Evolutionary conservation across 35 echinoderm and acorn worm species (phyloP).

Genomic region (Apostichopus japonicus): DNA sequence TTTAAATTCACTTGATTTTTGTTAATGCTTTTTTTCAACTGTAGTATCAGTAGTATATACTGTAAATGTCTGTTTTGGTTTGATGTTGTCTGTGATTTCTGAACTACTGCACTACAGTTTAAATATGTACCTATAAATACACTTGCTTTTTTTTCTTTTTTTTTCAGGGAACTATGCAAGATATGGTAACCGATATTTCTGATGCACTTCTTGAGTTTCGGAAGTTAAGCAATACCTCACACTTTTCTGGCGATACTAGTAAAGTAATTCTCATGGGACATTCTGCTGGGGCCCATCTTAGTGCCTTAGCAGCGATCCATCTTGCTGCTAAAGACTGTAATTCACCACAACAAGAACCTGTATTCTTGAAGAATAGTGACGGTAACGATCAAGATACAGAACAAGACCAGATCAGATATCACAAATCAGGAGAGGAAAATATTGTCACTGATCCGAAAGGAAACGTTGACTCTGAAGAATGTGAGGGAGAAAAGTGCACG

Average conservation of each 20-base stretch:
- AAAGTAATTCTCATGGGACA: constrained; percentile 72
- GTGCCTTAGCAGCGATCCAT: constrained; percentile 53
- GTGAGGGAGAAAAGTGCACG: not conserved
- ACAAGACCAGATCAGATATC: not conserved
- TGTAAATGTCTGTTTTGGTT: not conserved
- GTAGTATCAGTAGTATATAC: not conserved
- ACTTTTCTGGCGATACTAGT: constrained; percentile 2
- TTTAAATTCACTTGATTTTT: too few relatives aligned
- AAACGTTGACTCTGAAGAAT: not conserved
- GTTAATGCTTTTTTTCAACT: too few relatives aligned
- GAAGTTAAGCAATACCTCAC: not conserved
- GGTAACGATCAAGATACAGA: too few relatives aligned
- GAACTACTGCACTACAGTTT: not conserved
- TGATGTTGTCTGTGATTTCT: not conserved
- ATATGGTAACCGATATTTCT: constrained; percentile 69
- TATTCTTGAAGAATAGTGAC: not conserved
- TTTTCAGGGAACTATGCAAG: constrained; percentile 64
- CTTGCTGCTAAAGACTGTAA: constrained; percentile 20
- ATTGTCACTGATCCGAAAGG: not conserved
- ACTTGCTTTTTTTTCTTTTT: not conserved
- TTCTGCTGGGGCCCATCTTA: constrained; percentile 80
- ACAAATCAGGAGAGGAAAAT: not conserved
- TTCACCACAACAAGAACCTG: not conserved
- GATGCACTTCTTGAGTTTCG: constrained; percentile 60
- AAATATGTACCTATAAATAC: not conserved